phyloP scores from a whole-genome alignment of 1,140 invertebrate species.

The Monochamus saltuarius region DNA sequence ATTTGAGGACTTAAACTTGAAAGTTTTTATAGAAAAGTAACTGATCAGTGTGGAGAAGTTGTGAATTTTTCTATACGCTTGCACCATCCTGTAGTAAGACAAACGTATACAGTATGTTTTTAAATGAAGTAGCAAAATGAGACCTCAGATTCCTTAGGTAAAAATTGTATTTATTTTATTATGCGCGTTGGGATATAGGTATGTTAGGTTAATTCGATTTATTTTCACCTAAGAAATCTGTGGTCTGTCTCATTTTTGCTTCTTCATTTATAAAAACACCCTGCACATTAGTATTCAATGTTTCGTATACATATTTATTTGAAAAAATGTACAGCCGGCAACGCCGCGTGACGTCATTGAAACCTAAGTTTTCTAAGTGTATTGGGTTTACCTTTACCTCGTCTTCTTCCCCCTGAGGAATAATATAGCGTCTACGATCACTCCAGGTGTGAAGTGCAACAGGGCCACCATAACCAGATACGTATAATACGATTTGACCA shows the following conservation, averaged over 20 bases:
- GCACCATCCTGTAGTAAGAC: conserved; percentile 61
- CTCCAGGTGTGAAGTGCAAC: conserved; percentile 62
- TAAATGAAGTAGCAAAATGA: neutral
- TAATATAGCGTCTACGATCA: conserved; percentile 58
- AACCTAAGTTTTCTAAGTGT: neutral
- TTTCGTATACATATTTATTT: neutral
- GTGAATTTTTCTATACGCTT: conserved; percentile 74
- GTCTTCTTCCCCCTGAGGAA: conserved; percentile 61
- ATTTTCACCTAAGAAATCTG: neutral
- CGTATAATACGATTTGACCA: conserved; percentile 53
- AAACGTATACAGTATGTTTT: neutral
- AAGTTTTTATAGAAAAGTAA: conserved; percentile 72
- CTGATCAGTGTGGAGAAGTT: conserved; percentile 69
- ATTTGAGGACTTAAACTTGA: conserved; percentile 69
- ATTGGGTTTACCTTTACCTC: conserved; percentile 51
- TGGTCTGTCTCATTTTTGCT: too few relatives aligned
- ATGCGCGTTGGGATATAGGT: too few relatives aligned
- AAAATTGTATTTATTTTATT: neutral
- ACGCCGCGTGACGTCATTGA: neutral
- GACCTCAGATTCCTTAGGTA: neutral
- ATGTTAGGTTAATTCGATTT: neutral
- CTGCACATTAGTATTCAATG: too few relatives aligned
- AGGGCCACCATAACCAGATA: conserved; percentile 54
- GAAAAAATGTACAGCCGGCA: neutral
- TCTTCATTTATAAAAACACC: too few relatives aligned